Percentiles rank a stretch among this genome's conserved stretches.
Conservation (phyloP, 2,888 invertebrate genomes). For the Sinelater perroti region DNA sequence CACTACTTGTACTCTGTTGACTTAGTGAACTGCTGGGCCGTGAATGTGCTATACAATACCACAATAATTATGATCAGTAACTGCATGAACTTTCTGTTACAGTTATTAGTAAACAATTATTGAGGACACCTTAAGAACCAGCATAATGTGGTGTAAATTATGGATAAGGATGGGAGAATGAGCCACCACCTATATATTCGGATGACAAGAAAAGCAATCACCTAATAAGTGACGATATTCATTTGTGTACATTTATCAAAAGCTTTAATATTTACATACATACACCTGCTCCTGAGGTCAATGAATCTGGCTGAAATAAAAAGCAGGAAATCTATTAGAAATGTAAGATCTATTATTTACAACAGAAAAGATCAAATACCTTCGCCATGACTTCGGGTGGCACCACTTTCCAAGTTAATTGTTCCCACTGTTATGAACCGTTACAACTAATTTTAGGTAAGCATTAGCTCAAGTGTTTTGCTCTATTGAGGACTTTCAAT, state of each 20-base stretch:
- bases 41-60: conserved; percentile 69
- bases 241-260: too few species aligned
- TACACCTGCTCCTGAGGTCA: conserved; percentile 5
- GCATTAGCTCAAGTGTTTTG: neutral
- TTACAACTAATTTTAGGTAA: conserved; percentile 2
- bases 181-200: conserved; percentile 45
- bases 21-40: conserved; percentile 89
- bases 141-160: conserved; percentile 16
- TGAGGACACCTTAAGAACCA: conserved; percentile 11
- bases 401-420: conserved; percentile 17
- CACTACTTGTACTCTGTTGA: conserved; percentile 71
- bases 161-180: conserved; percentile 39
- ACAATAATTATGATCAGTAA: conserved; percentile 5
- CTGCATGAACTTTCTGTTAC: neutral
- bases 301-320: conserved; percentile 15
- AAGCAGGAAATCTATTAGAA: conserved; percentile 2
- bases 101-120: too few species aligned
- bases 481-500: too few species aligned
- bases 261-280: conserved; percentile 10
- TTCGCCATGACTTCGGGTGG: neutral
- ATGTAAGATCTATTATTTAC: neutral
- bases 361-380: neutral
- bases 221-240: neutral
- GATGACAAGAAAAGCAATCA: conserved; percentile 5
- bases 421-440: neutral